Conservation (phyloP, 2,797 vertebrate genomes). For the Melanogrammus aeglefinus region DNA sequence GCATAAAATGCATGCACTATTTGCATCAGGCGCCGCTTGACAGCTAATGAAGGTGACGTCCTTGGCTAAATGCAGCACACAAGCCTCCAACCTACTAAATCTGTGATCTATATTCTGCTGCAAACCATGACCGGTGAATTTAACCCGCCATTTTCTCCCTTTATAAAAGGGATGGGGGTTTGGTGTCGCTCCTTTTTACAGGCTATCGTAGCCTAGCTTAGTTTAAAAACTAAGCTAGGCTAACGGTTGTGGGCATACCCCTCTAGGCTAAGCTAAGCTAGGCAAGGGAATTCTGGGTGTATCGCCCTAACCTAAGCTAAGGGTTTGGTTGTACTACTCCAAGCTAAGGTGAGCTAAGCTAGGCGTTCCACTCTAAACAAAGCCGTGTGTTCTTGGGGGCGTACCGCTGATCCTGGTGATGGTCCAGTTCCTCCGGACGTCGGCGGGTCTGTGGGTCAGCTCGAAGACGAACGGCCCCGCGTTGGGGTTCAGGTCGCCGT, state of each 20-base stretch:
- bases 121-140: neutral
- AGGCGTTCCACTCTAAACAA: neutral
- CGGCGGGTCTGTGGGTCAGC: conserved; percentile 79
- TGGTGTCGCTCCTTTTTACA: neutral
- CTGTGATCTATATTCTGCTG: neutral
- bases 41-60: neutral
- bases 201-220: neutral
- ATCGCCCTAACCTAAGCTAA: neutral
- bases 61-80: neutral
- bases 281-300: too few species aligned
- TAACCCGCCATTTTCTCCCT: neutral
- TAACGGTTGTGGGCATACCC: neutral
- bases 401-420: conserved; percentile 90
- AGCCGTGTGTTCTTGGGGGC: conserved; percentile 8
- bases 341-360: neutral
- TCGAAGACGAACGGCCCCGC: conserved; percentile 94
- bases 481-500: conserved; percentile 91
- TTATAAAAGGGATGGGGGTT: too few species aligned
- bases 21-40: neutral
- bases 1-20: neutral
- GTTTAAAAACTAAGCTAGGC: neutral
- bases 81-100: neutral
- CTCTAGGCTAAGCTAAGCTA: neutral
- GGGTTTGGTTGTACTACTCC: neutral
- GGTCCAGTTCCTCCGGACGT: conserved; percentile 93